Evolutionary conservation across 2,113 vertebrate genomes (phyloP).

Genomic region (Spea bombifrons): DNA sequence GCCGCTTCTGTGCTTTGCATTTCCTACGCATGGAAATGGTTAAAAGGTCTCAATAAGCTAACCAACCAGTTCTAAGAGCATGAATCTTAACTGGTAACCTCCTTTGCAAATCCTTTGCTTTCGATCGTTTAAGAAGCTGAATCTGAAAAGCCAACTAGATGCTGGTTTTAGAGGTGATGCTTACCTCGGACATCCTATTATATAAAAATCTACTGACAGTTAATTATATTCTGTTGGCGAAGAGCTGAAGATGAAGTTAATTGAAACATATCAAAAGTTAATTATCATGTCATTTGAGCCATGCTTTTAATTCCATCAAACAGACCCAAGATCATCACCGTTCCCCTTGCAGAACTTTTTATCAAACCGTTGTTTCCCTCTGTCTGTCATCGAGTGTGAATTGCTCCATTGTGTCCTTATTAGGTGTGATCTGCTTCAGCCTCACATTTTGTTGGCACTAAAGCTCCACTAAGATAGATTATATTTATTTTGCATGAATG

Average conservation of each 20-base stretch:
- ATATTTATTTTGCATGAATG: background rate
- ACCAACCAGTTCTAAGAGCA: too few species aligned
- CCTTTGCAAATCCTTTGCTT: too few species aligned
- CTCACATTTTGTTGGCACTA: background rate
- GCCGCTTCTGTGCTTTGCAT: too few species aligned
- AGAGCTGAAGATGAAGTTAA: conserved; percentile 26
- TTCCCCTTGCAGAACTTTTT: background rate
- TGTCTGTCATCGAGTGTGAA: background rate
- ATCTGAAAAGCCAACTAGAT: conserved; percentile 26
- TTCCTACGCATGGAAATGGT: too few species aligned
- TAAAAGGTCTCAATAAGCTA: too few species aligned
- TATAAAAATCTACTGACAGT: background rate
- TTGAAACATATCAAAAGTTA: conserved; percentile 1
- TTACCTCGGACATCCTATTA: background rate
- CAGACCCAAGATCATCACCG: background rate
- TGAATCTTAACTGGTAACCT: too few species aligned
- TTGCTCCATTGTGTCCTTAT: background rate
- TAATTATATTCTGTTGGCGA: conserved; percentile 1
- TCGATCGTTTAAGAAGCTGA: background rate
- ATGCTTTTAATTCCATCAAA: background rate
- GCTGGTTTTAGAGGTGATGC: conserved; percentile 4
- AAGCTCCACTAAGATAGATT: background rate
- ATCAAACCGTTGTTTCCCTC: background rate
- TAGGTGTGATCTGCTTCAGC: background rate
- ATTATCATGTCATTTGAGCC: background rate